Percentiles rank a stretch among this genome's conserved stretches.
These are phyloP conservation scores for Mormoops blainvillei DNA, from an alignment of 2,113 vertebrate species.

Conservation along the genomic window DNA sequence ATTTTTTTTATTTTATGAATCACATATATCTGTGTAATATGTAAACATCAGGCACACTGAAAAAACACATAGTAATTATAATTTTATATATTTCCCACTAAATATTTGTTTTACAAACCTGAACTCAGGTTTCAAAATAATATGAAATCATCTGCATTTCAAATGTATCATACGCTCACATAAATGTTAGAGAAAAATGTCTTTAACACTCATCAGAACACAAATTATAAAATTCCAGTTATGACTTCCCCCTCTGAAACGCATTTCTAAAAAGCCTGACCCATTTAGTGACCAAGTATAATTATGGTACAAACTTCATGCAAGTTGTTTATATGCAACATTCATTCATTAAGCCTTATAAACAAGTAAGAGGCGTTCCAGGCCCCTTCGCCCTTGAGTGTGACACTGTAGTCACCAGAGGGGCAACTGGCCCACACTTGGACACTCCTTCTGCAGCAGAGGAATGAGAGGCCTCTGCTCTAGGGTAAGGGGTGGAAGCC, in stretches of 20 bases:
- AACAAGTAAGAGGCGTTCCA: background rate
- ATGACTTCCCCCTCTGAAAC: background rate
- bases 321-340: background rate
- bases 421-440: no score
- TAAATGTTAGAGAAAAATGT: background rate
- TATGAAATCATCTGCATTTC: background rate
- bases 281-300: no score
- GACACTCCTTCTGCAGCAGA: background rate
- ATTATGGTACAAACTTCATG: background rate
- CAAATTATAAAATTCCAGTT: background rate
- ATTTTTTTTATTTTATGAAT: background rate
- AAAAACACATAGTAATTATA: background rate
- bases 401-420: background rate
- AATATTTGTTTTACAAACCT: background rate
- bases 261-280: background rate
- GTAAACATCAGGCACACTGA: background rate
- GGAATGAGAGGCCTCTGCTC: background rate
- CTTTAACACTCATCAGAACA: background rate
- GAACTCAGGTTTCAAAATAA: constrained; percentile 30
- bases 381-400: background rate
- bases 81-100: constrained; percentile 16
- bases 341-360: background rate
- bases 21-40: background rate
- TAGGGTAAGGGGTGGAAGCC: background rate
- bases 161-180: background rate